Base-by-base conservation (phyloP, 2,888 invertebrate genomes). In the Allolobophora icterica region DNA sequence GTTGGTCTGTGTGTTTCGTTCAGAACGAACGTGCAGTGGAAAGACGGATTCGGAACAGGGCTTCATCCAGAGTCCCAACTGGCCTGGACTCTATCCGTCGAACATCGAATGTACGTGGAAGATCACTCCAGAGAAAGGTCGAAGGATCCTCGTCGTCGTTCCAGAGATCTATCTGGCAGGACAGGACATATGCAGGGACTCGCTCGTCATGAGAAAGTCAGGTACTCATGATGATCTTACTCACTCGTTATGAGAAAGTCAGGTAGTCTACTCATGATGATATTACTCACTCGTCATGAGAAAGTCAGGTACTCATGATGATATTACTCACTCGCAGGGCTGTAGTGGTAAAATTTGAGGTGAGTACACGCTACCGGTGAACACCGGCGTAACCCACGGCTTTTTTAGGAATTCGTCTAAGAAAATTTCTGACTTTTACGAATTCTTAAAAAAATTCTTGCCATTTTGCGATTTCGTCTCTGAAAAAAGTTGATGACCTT, bases 41-140 rank as follows among this genome's bases (percentile, higher is more conserved):
- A 91, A 93, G 83, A 93, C 93, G 87, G 94, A 94, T 11, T 92
- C 92, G 38, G 93, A 93, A 84, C 94, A 94, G 89, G 96, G 96
- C 0, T 94, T 94, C 90, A 94, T 96, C 84, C 94, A 95, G 93
- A 95, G 95, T n/a, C 96, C 96, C 15, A 96, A 96, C 93, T 96
- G 95, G 93, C 96, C 96, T 11, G 95, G 95, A 17, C 93, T 94
- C 91, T 96, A 96, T 93, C 96, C 96, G 15, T 94, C 94, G 84
- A 94, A 95, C 92, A 94, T 94, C 8, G 94, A 95, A 71, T 96
- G 96, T 92, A 94, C 95, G 13, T 96, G 96, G 96, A 94, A 94
- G 90, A 95, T 96, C 35, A 94, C 94, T 89, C 95, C 95, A 1
- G 94, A 94, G 58, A 95, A 94, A 91, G 94, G 95, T 38, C 93